Base-by-base conservation (phyloP, 2,797 vertebrate genomes). In the Brotula barbata region DNA sequence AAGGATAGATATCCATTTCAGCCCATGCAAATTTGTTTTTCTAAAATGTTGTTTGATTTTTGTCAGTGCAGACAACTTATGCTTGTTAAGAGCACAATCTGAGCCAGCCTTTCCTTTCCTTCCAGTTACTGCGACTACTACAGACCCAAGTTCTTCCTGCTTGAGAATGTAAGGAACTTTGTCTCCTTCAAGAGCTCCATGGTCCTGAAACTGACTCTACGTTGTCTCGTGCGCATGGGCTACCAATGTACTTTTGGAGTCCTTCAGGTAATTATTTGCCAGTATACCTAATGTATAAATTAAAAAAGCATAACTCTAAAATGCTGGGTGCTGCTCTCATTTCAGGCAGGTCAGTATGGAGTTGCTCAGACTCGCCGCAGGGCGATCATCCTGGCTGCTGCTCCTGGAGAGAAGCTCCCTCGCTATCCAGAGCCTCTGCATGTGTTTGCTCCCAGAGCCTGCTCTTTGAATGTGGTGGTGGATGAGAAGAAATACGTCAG, bases 221-320 rank as follows among this genome's bases (percentile, higher is more conserved):
- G 97, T 63, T 98, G 96, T 79, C 93, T 99, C 0, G 95, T 98
- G 59, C 92, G 94, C 56, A 99, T 99, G 97, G 97, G 97, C 12
- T 99, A 98, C 80, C 97, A 99, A 89, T 99, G 97, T 68, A 98
- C 97, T 0, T 98, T 99, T 0, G 96, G 96, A 0, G 96, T 99
- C 17, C 90, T 99, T 19, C 97, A 99, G 94, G 97, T 95, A 23
- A 28, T 28, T 4, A 8, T 28, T 28, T 28, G 25, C 25, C 8
- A 4, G 25, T 28, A 28, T 28, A 8, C 4, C 25, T 28, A 8
- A 4, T 4, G 25, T 33, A 6, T 6, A 33, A 33, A 11, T 6
- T 33, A 6, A 33, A 33, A 33, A 33, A 11, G 8, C 9, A 36
- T 6, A 36, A 12, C 34, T 33, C 31, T 11, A 1, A 71, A 20